Evolutionary conservation across 2,797 vertebrate genomes (phyloP).

Genomic region (Megalops cyprinoides): DNA sequence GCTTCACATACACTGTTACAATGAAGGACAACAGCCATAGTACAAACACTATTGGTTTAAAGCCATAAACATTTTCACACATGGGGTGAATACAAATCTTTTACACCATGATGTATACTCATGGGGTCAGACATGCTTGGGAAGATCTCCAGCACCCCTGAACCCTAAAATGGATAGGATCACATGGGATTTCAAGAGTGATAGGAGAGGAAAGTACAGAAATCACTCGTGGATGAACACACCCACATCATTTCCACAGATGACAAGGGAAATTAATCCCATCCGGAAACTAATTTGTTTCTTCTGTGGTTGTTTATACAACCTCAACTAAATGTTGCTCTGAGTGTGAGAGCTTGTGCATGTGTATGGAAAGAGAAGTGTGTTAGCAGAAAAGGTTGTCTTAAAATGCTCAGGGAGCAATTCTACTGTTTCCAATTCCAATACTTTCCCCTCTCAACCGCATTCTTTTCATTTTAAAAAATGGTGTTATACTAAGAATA

Average conservation of each 20-base stretch:
- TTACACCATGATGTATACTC: background rate
- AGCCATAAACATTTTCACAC: background rate
- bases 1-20: background rate
- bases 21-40: background rate
- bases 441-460: background rate
- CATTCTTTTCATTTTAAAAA: background rate
- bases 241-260: slow-evolving; percentile 19
- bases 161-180: slow-evolving; percentile 3
- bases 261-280: slow-evolving; percentile 11
- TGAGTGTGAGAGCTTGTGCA: slow-evolving; percentile 10
- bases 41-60: background rate
- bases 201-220: background rate
- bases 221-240: slow-evolving; percentile 1
- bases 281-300: background rate
- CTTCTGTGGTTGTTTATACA: slow-evolving; percentile 18
- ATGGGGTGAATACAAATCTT: background rate
- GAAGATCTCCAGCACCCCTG: background rate
- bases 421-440: background rate
- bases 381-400: background rate
- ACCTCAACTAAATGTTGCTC: slow-evolving; percentile 2
- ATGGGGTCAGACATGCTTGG: background rate
- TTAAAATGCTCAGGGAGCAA: background rate
- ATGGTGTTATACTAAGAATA: too few relatives aligned
- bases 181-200: background rate
- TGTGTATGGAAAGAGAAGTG: slow-evolving; percentile 35